Evolutionary conservation across 2,113 vertebrate species (phyloP), one percentile per base, ranked within the genome.

Genomic region (Melanerpes formicivorus): DNA sequence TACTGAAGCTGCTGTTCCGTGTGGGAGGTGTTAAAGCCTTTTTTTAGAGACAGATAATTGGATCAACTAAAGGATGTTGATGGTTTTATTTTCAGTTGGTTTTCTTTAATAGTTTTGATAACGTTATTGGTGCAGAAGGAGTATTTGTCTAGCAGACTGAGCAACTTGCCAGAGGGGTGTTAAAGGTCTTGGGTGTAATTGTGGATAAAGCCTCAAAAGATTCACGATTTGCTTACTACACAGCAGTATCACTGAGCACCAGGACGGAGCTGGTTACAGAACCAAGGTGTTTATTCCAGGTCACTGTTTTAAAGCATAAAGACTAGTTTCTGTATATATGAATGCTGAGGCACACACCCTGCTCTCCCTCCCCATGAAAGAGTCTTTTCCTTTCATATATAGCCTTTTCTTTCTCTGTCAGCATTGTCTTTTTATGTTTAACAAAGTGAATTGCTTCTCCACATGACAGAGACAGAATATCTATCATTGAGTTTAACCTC

Each of bases 41-140:
- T 97, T 96, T 97, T 94, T 96, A 97, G 96, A 94, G 84, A 93
- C 93, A 94, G 96, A 96, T 96, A 97, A 97, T 97, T 96, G 92
- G 96, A 95, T 95, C 77, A 56, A 63, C 86, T 78, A 84, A 93
- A 90, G 92, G 92, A 96, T 95, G 91, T 87, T 69, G 93, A 88
- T 79, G 42, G 84, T 87, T 97, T 97, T 96, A 94, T 96, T 97
- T 97, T 95, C 88, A 81, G 93, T 94, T 65, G 60, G 69, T 67
- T 93, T 86, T 92, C 54, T 82, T 94, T 91, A 96, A 81, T 84
- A 75, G 50, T 71, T 94, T 77, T 96, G 18, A 89, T 87, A 55
- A 42, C 25, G 30, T 86, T 84, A 84, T 73, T 55, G 65, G 18
- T 87, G 75, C 0, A 0, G 83, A 92, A 93, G 77, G 78, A 93